phyloP scores from a whole-genome alignment of 2,113 vertebrate genomes.

The Thomomys bottae region DNA sequence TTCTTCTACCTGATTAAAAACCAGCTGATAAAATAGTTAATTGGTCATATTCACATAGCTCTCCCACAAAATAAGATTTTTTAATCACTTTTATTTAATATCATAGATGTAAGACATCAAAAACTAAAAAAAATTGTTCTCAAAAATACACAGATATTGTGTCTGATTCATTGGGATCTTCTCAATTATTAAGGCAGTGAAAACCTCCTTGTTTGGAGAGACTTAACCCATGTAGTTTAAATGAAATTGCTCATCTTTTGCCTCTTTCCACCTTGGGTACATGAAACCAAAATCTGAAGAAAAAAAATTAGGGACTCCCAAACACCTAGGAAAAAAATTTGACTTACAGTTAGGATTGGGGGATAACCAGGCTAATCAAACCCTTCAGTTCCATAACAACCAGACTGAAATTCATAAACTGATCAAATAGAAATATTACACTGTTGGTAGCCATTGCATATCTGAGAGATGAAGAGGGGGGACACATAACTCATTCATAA shows the following conservation, averaged over 20 bases:
- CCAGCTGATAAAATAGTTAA: conserved; percentile 31
- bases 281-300: not conserved
- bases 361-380: not conserved
- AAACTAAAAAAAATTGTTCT: conserved; percentile 5
- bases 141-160: not conserved
- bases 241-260: not conserved
- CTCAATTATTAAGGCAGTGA: not conserved
- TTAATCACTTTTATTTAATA: not conserved
- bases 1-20: conserved; percentile 37
- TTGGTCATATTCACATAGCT: not conserved
- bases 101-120: not conserved
- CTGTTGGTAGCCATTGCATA: not conserved
- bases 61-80: not conserved
- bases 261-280: not conserved
- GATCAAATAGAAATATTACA: not conserved
- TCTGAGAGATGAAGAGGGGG: not conserved
- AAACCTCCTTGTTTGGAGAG: not conserved
- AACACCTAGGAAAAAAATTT: not conserved
- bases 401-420: not conserved
- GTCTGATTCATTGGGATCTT: not conserved
- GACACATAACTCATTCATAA: not conserved
- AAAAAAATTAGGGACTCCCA: not conserved
- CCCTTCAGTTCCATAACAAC: not conserved
- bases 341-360: not conserved
- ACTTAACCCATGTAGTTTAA: not conserved